These are phyloP conservation scores for Halichoeres trimaculatus DNA, from an alignment of 2,113 vertebrate species.

Conservation along the genomic window DNA sequence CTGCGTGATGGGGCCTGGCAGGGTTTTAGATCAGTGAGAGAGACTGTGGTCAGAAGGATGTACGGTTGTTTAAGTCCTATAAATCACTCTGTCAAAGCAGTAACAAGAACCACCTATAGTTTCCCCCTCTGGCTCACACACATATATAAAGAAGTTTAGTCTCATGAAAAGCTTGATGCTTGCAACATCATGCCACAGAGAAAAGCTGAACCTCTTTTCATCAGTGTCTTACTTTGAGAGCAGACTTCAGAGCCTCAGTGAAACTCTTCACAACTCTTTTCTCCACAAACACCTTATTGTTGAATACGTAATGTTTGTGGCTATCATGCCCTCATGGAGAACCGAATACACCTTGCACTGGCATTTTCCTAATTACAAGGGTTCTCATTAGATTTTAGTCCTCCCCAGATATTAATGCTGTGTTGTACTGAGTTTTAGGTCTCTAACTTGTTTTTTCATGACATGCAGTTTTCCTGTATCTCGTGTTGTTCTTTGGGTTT, in stretches of 20 bases:
- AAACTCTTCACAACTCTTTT: not conserved
- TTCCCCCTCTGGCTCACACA: slow-evolving; percentile 18
- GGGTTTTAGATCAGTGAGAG: slow-evolving; percentile 4
- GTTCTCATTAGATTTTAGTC: not conserved
- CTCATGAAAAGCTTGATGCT: not conserved
- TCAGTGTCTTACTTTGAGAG: not conserved
- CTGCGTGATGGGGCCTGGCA: slow-evolving; percentile 8
- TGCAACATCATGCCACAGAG: not conserved
- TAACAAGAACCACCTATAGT: slow-evolving; percentile 53
- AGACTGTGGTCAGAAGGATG: slow-evolving; percentile 31
- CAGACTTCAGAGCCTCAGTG: not conserved
- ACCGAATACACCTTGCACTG: not conserved
- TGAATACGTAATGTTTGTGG: not conserved
- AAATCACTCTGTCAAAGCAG: slow-evolving; percentile 42
- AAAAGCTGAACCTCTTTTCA: not conserved
- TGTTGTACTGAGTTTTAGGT: not conserved
- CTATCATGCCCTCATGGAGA: no score
- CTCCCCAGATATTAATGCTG: not conserved
- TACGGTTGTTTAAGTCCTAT: slow-evolving; percentile 56
- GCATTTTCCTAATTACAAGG: not conserved
- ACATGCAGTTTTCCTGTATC: no score
- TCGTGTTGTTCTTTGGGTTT: no score
- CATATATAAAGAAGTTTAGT: not conserved
- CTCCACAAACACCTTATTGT: not conserved
- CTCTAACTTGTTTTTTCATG: not conserved